Base-by-base conservation (phyloP, 1,140 invertebrate genomes). In the Holcopasites calliopsidis region DNA sequence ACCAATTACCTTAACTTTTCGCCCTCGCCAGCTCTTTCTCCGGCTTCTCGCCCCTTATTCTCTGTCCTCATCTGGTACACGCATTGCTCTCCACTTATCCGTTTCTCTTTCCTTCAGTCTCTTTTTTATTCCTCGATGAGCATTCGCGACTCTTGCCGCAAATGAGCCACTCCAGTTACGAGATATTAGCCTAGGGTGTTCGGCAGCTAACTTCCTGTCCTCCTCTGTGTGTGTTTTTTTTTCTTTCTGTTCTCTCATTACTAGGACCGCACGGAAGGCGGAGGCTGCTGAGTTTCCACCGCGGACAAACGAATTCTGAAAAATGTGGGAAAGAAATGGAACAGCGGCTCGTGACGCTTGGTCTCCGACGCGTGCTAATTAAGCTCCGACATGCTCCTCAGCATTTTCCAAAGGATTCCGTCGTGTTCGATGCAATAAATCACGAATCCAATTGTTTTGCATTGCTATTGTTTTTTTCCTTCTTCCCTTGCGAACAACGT, bases 221-320 rank as follows among this genome's bases (percentile, higher is more conserved):
- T 75, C 21, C 10, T 57, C 33, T 44, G 8, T 38, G 65, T 49
- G 50, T 66, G 26, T 60, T 40, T 60, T 33, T 31, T 82, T 50
- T 44, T 52, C 55, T 62, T 76, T 80, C 66, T 74, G 69, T 61
- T 68, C 74, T 79, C 64, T 82, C 64, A 55, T 83, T 79, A 83
- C 74, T 42, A 83, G 82, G 82, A 65, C 52, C 44, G 50, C 44
- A 57, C 57, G 80, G 82, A 42, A 83, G 54, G 44, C 62, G 54
- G 76, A 68, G 68, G 54, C 54, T 73, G 72, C 66, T 54, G 80
- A 61, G 69, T 73, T 65, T 60, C 61, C 80, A 49, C 72, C 73
- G 33, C 79, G 55, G 74, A 72, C 54, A 44, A 70, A 80, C 78
- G 54, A 79, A 82, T 72, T 76, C 68, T 66, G 76, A 77, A 72